phyloP scores from a whole-genome alignment of 2,888 invertebrate genomes.

The Argyra leucocephala region DNA sequence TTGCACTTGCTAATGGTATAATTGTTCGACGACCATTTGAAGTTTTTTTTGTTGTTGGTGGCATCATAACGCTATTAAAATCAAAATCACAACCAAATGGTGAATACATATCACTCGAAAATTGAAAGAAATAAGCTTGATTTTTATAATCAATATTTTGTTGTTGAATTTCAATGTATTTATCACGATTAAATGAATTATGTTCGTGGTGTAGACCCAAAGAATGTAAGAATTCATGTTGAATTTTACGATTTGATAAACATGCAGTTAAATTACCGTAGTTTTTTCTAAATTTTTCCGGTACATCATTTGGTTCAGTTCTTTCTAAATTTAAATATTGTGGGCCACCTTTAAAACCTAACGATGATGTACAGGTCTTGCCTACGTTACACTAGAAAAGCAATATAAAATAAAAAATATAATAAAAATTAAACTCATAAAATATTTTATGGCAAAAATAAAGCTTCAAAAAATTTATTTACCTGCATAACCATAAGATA shows the following conservation, averaged over 20 bases:
- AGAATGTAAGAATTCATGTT: conserved; percentile 65
- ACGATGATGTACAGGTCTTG: neutral
- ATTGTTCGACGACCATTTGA: conserved; percentile 59
- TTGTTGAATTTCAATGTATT: conserved; percentile 49
- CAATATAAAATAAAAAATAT: neutral
- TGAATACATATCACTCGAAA: conserved; percentile 46
- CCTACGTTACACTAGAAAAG: neutral
- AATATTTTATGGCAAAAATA: no score
- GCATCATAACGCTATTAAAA: conserved; percentile 66
- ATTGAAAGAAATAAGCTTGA: conserved; percentile 59
- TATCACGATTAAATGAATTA: conserved; percentile 60
- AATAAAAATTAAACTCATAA: no score
- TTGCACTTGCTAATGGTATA: conserved; percentile 45
- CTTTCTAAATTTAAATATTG: neutral
- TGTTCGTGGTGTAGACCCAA: conserved; percentile 67
- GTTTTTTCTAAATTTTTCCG: no score
- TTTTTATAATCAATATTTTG: conserved; percentile 46
- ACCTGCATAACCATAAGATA: no score
- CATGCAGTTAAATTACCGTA: neutral
- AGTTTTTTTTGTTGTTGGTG: conserved; percentile 57
- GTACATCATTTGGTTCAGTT: neutral
- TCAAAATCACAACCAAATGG: conserved; percentile 60
- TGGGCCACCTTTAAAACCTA: neutral
- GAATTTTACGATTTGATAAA: neutral
- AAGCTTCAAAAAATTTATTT: no score